A percentile compares a stretch with the other conserved stretches of the same genome.
These are phyloP conservation scores for Aythya baeri DNA, from an alignment of 2,113 vertebrate genomes.

Conservation along the genomic window DNA sequence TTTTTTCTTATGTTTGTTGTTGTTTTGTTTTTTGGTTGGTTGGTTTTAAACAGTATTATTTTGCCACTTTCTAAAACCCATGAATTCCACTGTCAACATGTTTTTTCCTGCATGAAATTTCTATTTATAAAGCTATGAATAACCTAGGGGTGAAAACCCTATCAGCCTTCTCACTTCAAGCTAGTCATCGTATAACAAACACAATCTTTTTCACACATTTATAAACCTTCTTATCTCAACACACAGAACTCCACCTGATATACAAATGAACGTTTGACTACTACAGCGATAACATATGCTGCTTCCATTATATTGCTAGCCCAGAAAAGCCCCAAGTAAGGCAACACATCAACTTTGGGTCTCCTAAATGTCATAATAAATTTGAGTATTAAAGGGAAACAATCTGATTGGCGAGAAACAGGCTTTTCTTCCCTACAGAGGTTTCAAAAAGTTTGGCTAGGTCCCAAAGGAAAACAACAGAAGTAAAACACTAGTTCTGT, in stretches of 20 bases:
- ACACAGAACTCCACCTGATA: not conserved
- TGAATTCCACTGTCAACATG: not conserved
- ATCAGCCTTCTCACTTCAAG: not conserved
- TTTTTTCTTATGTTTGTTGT: not conserved
- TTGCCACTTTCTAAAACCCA: not conserved
- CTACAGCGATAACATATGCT: not conserved
- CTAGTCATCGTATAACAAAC: not conserved
- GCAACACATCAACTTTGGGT: not conserved
- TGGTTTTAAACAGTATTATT: not conserved
- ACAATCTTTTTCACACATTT: not conserved
- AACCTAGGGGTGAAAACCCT: not conserved
- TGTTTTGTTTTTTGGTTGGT: not conserved
- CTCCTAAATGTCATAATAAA: not conserved
- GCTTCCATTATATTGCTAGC: not conserved
- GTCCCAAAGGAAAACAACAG: not conserved
- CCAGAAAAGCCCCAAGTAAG: not conserved
- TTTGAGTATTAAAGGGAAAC: not conserved
- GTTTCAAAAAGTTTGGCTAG: not conserved
- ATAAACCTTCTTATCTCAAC: not conserved
- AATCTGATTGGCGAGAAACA: not conserved
- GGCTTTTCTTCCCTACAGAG: not conserved
- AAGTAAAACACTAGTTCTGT: not conserved
- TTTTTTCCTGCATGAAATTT: not conserved
- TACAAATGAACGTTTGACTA: not conserved
- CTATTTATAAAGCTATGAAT: not conserved